Conservation (phyloP, 1,140 invertebrate species). For the Apis florea region DNA sequence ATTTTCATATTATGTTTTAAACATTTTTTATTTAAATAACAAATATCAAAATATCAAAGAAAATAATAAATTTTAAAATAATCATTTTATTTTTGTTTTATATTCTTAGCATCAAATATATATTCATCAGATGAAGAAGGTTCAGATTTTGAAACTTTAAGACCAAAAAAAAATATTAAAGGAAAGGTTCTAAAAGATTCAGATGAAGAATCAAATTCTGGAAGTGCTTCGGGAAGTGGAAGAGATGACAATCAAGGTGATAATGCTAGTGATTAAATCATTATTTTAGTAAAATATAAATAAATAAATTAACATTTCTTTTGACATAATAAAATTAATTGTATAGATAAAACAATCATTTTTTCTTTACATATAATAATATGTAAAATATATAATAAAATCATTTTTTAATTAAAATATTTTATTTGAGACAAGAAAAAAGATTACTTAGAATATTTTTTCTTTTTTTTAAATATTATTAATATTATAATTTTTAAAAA, state of each 20-base stretch:
- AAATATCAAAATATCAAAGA: no score
- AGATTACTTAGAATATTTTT: no score
- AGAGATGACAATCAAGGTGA: slow-evolving; percentile 64
- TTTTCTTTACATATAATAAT: background rate
- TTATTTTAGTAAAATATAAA: slow-evolving; percentile 13
- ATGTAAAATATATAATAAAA: background rate
- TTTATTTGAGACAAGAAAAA: no score
- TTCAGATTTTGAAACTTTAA: slow-evolving; percentile 91
- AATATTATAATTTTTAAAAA: no score
- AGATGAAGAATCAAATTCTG: slow-evolving; percentile 84
- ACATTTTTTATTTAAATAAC: no score
- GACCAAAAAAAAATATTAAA: slow-evolving; percentile 88
- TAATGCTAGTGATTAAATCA: slow-evolving; percentile 49
- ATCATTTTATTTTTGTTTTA: slow-evolving; percentile 49
- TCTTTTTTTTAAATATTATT: no score
- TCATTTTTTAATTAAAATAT: no score
- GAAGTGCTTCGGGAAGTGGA: slow-evolving; percentile 73
- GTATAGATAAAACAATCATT: background rate
- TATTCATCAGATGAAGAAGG: slow-evolving; percentile 96
- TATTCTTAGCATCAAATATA: slow-evolving; percentile 85
- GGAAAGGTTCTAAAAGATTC: slow-evolving; percentile 92
- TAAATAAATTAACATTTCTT: slow-evolving; percentile 28
- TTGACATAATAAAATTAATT: background rate
- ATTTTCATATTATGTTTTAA: no score
- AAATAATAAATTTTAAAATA: no score